Conservation (phyloP, 2,888 invertebrate genomes). For the Agriotes lineatus region DNA sequence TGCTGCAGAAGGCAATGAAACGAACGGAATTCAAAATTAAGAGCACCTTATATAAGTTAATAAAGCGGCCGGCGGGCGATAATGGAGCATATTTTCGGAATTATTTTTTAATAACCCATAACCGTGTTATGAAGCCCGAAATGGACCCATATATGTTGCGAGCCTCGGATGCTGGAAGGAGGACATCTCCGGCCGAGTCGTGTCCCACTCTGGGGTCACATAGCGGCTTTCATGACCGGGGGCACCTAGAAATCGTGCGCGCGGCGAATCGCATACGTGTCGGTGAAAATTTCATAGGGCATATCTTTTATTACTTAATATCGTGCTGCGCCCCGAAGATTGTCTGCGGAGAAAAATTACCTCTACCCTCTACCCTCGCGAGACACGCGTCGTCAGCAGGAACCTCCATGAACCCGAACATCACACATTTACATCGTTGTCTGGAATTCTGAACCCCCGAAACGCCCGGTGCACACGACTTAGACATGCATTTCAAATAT, state of each 20-base stretch:
- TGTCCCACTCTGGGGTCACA: slow-evolving; percentile 49
- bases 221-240: slow-evolving; percentile 47
- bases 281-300: slow-evolving; percentile 37
- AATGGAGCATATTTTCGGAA: slow-evolving; percentile 30
- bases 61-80: slow-evolving; percentile 23
- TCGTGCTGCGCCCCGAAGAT: slow-evolving; percentile 14
- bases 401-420: background rate
- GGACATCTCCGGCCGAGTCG: slow-evolving; percentile 37
- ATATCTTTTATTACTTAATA: slow-evolving; percentile 38
- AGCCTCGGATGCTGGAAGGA: slow-evolving; percentile 45
- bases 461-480: slow-evolving; percentile 16
- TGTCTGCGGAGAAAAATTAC: slow-evolving; percentile 3
- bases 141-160: slow-evolving; percentile 27
- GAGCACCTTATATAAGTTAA: slow-evolving; percentile 3
- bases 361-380: background rate
- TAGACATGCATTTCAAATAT: slow-evolving; percentile 25
- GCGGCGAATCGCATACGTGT: slow-evolving; percentile 33
- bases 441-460: too few relatives aligned
- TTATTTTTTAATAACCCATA: slow-evolving; percentile 40
- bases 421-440: background rate
- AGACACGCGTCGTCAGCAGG: slow-evolving; percentile 6
- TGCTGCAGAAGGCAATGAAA: slow-evolving; percentile 14
- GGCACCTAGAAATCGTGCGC: slow-evolving; percentile 40
- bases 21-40: slow-evolving; percentile 23
- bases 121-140: slow-evolving; percentile 36